These are phyloP conservation scores for Elephantulus edwardii DNA, from an alignment of 2,113 vertebrate genomes.

Conservation along the genomic window DNA sequence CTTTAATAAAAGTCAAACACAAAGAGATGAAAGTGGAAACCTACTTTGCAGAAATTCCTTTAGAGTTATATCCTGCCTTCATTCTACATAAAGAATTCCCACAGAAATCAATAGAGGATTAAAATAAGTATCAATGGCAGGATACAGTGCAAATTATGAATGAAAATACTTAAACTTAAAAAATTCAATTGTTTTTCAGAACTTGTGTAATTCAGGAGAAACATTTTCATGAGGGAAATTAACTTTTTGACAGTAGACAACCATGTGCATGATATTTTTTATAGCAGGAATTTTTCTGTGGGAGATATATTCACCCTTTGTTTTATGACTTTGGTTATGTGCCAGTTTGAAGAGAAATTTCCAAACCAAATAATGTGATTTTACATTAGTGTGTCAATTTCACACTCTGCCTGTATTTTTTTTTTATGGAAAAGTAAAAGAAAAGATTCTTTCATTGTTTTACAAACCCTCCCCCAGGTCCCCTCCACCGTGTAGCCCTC, in stretches of 20 bases:
- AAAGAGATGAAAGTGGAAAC: constrained; percentile 77
- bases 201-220: constrained; percentile 30
- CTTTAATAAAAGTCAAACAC: constrained; percentile 74
- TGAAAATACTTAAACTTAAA: constrained; percentile 61
- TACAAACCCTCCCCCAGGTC: too few species aligned
- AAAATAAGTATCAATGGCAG: constrained; percentile 82
- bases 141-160: constrained; percentile 72
- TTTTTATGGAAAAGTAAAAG: too few species aligned
- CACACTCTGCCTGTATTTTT: constrained; percentile 4
- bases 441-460: too few species aligned
- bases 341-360: constrained; percentile 25
- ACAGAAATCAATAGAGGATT: constrained; percentile 79
- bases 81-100: constrained; percentile 69
- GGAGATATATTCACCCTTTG: background rate
- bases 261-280: background rate
- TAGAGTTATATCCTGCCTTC: constrained; percentile 68
- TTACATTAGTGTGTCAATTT: background rate
- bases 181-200: constrained; percentile 72
- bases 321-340: constrained; percentile 23
- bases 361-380: constrained; percentile 15
- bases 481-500: too few species aligned
- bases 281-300: background rate
- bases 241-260: constrained; percentile 19
- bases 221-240: constrained; percentile 37
- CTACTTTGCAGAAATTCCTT: constrained; percentile 68